Conservation (phyloP, 2,888 invertebrate genomes). For the Ellobium chinense region DNA sequence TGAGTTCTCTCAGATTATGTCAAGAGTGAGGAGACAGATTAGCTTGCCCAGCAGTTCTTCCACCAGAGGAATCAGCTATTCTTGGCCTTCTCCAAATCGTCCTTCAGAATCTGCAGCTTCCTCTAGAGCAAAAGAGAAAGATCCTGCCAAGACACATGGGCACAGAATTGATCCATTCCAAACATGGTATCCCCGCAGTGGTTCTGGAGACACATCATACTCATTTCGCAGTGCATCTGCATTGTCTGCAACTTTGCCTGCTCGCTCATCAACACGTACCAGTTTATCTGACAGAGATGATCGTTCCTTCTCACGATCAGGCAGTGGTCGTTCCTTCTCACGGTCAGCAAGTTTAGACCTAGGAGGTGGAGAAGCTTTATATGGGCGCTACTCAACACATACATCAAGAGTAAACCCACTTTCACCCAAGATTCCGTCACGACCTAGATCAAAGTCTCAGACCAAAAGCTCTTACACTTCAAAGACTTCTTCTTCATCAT, state of each 20-base stretch:
- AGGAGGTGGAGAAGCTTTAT: too few species aligned
- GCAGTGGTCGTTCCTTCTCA: not conserved
- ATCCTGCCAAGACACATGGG: not conserved
- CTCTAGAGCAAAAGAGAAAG: not conserved
- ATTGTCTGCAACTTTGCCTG: not conserved
- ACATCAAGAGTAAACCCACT: conserved; percentile 10
- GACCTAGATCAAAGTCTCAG: not conserved
- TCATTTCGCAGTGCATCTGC: not conserved
- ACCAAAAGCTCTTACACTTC: not conserved
- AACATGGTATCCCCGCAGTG: conserved; percentile 19
- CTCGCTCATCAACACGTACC: too few species aligned
- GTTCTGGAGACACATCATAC: conserved; percentile 13
- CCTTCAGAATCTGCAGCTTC: not conserved
- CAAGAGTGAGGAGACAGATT: conserved; percentile 3
- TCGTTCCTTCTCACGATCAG: not conserved
- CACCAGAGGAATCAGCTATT: not conserved
- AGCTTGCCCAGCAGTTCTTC: conserved; percentile 7
- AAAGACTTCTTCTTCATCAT: too few species aligned
- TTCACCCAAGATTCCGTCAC: not conserved
- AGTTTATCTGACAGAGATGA: too few species aligned
- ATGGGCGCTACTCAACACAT: not conserved
- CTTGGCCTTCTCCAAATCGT: conserved; percentile 25
- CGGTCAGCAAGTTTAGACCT: not conserved
- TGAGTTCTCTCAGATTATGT: not conserved
- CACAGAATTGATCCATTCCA: conserved; percentile 21